Evolutionary conservation across 2,797 vertebrate genomes (phyloP).

Genomic region (Tiaroga cobitis): DNA sequence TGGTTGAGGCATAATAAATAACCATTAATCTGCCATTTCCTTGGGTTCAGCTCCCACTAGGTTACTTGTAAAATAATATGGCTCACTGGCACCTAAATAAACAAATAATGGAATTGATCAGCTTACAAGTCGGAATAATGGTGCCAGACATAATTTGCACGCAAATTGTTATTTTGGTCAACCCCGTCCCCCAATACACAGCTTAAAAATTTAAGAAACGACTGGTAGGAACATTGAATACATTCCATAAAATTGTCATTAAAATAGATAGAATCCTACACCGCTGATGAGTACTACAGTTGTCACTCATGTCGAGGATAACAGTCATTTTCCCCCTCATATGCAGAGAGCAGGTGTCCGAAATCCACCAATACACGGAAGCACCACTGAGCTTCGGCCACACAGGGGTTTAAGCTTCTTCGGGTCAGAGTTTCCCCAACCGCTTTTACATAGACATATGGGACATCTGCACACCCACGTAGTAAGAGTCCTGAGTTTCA

Average conservation of each 20-base stretch:
- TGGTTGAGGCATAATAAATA: slow-evolving; percentile 66
- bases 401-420: slow-evolving; percentile 38
- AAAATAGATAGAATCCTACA: slow-evolving; percentile 63
- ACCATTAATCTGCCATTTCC: slow-evolving; percentile 33
- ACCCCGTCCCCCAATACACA: slow-evolving; percentile 24
- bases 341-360: slow-evolving; percentile 24
- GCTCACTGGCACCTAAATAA: slow-evolving; percentile 44
- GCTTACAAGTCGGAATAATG: slow-evolving; percentile 30
- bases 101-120: slow-evolving; percentile 37
- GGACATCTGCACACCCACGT: slow-evolving; percentile 39
- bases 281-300: slow-evolving; percentile 42
- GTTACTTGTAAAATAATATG: slow-evolving; percentile 43
- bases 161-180: slow-evolving; percentile 14
- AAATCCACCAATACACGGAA: slow-evolving; percentile 5
- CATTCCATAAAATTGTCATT: slow-evolving; percentile 61
- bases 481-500: slow-evolving; percentile 48
- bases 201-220: slow-evolving; percentile 25
- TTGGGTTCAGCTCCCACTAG: slow-evolving; percentile 34
- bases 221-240: slow-evolving; percentile 46
- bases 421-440: slow-evolving; percentile 28
- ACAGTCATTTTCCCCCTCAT: slow-evolving; percentile 37
- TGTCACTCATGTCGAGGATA: slow-evolving; percentile 43
- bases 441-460: slow-evolving; percentile 37
- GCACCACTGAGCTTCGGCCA: slow-evolving; percentile 23
- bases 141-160: slow-evolving; percentile 34